phyloP scores from a whole-genome alignment of 2,888 invertebrate genomes.

The Dyspetes luteomarginatus region DNA sequence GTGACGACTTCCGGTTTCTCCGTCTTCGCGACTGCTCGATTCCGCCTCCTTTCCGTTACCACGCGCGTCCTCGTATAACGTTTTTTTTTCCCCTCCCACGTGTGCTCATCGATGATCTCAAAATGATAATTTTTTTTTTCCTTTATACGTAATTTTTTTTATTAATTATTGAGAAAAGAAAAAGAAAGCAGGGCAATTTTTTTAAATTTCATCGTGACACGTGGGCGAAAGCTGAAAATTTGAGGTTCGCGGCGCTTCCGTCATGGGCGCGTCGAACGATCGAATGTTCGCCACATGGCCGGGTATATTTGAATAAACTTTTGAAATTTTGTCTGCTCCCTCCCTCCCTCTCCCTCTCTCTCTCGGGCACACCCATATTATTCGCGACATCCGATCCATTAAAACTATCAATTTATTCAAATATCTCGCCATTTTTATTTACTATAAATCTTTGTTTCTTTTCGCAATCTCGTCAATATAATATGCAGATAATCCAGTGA shows the following conservation, averaged over 20 bases:
- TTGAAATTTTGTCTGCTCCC: constrained; percentile 31
- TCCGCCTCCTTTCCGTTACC: not conserved
- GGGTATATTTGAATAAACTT: constrained; percentile 45
- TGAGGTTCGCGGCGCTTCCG: constrained; percentile 30
- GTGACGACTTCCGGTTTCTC: constrained; percentile 54
- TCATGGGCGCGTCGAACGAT: constrained; percentile 7
- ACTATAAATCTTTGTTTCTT: no score
- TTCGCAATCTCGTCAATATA: no score
- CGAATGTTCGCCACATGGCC: constrained; percentile 38
- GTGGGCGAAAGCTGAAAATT: not conserved
- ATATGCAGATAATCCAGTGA: no score
- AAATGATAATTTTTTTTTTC: not conserved
- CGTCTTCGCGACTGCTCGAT: not conserved
- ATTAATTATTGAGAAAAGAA: not conserved
- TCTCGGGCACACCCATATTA: constrained; percentile 55
- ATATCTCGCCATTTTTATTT: no score
- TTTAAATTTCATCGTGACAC: constrained; percentile 15
- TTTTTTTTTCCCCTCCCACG: not conserved
- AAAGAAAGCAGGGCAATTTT: not conserved
- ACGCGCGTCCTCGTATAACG: not conserved
- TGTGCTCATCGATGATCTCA: not conserved
- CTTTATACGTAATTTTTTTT: not conserved
- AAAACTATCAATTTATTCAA: no score
- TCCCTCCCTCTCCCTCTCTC: no score
- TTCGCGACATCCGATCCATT: no score